Conservation (phyloP, 2,888 invertebrate species). For the Gryllus longicercus region DNA sequence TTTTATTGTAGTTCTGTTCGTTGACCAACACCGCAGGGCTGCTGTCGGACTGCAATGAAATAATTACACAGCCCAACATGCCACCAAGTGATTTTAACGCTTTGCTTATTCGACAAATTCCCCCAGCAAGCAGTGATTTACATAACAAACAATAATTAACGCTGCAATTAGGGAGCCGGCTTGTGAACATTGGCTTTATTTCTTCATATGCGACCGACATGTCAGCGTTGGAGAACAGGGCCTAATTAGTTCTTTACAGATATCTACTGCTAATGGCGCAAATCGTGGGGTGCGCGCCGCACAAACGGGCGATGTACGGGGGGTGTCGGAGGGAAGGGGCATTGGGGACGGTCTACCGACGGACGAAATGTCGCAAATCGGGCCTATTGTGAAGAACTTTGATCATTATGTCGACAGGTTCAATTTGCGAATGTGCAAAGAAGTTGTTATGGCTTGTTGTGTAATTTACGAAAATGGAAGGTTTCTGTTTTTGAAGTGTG, state of each 20-base stretch:
- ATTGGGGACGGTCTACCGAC: neutral
- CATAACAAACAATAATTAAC: slow-evolving; percentile 17
- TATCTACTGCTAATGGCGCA: slow-evolving; percentile 17
- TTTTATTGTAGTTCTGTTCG: slow-evolving; percentile 10
- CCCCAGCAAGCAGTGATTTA: slow-evolving; percentile 17
- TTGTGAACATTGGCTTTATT: slow-evolving; percentile 17
- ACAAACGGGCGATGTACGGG: neutral
- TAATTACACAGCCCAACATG: slow-evolving; percentile 5
- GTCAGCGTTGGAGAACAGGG: slow-evolving; percentile 9
- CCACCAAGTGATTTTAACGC: slow-evolving; percentile 17
- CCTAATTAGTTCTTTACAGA: slow-evolving; percentile 17
- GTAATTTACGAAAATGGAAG: too few species aligned
- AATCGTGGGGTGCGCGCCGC: neutral
- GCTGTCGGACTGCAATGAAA: neutral
- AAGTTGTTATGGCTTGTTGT: too few species aligned
- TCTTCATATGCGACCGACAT: slow-evolving; percentile 17
- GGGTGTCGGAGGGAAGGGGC: neutral
- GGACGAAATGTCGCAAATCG: neutral
- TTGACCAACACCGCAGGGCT: neutral
- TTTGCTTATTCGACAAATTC: slow-evolving; percentile 17
- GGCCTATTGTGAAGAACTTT: too few species aligned
- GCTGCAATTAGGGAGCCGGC: neutral
- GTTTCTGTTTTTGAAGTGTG: too few species aligned
- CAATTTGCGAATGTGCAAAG: too few species aligned
- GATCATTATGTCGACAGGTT: too few species aligned